These are phyloP conservation scores for Meiosimyza decipiens DNA, from an alignment of 2,888 invertebrate genomes.

Conservation along the genomic window DNA sequence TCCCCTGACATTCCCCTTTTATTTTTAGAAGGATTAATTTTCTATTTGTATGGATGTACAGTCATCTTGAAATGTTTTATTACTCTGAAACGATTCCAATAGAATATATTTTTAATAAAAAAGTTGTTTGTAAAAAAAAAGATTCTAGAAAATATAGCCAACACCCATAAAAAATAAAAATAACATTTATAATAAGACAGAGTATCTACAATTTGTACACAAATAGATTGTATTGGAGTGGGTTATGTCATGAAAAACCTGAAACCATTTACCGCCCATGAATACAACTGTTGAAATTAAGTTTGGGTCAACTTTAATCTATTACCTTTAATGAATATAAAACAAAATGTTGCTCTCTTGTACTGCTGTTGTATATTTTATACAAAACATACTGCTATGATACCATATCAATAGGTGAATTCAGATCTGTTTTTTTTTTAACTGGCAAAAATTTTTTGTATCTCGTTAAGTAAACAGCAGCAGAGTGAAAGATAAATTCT, in stretches of 20 bases:
- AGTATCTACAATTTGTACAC: too few species aligned
- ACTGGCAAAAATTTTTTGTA: constrained; percentile 12
- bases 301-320: not conserved
- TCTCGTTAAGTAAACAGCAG: constrained; percentile 19
- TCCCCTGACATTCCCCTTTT: too few species aligned
- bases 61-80: constrained; percentile 32
- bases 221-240: too few species aligned
- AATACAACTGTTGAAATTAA: not conserved
- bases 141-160: too few species aligned
- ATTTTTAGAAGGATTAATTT: too few species aligned
- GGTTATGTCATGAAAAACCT: too few species aligned
- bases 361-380: not conserved
- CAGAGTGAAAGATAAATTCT: constrained; percentile 12
- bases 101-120: too few species aligned
- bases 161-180: too few species aligned
- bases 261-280: not conserved
- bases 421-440: constrained; percentile 13
- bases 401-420: constrained; percentile 15
- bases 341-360: too few species aligned
- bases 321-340: not conserved
- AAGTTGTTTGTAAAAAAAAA: too few species aligned
- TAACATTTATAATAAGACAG: too few species aligned
- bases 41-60: constrained; percentile 15
- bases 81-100: too few species aligned
- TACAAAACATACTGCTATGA: not conserved